These are phyloP conservation scores for Epizoanthus stellaris DNA, from an alignment of 92 coral and sea anemone species.

Conservation along the genomic window DNA sequence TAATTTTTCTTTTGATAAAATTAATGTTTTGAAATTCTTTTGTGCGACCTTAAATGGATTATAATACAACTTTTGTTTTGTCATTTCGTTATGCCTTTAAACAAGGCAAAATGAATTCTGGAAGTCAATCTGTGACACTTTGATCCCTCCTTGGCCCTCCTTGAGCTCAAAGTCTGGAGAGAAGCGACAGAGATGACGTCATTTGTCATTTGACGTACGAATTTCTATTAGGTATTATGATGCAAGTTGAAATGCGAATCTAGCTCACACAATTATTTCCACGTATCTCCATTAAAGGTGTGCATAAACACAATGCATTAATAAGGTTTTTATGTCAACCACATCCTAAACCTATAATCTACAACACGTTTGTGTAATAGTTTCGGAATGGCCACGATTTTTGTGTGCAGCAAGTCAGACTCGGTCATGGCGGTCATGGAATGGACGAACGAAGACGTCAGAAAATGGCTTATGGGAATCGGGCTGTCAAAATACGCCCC, in stretches of 20 bases:
- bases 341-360: conserved; percentile 4
- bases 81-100: conserved; percentile 1
- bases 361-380: conserved; percentile 9
- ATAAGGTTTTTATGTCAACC: conserved; percentile 14
- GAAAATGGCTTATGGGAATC: conserved; percentile 44
- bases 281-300: neutral
- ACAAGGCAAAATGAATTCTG: neutral
- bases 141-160: neutral
- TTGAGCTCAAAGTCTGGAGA: neutral
- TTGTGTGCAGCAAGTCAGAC: conserved; percentile 15
- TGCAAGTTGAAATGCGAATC: neutral
- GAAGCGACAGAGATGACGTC: conserved; percentile 28
- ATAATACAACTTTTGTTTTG: neutral
- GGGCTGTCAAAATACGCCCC: conserved; percentile 57
- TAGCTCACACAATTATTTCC: neutral
- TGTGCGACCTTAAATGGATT: neutral
- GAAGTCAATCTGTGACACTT: neutral
- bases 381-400: conserved; percentile 23
- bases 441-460: conserved; percentile 49
- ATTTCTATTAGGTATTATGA: neutral
- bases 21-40: neutral
- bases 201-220: conserved; percentile 19
- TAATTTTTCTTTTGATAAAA: neutral
- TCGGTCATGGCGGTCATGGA: conserved; percentile 43
- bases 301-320: conserved; percentile 41